A percentile compares a stretch with the other conserved stretches of the same genome.
phyloP scores from a whole-genome alignment of 2,113 vertebrate genomes.

The Echinops telfairi region DNA sequence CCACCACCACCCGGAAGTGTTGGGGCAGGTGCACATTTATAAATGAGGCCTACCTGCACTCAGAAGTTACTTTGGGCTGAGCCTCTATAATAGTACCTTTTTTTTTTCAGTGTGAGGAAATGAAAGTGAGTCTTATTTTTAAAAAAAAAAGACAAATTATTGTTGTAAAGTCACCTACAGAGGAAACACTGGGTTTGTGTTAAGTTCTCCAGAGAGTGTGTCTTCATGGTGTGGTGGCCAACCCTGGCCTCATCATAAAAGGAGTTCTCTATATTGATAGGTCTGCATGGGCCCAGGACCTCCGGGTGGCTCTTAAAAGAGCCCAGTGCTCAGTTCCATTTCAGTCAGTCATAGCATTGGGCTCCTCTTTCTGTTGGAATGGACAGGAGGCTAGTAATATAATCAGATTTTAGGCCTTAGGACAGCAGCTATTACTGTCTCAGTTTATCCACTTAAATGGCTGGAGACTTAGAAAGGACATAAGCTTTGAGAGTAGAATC shows the following conservation, averaged over 20 bases:
- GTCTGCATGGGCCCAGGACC: not conserved
- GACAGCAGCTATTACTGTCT: slow-evolving; percentile 29
- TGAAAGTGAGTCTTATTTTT: slow-evolving; percentile 23
- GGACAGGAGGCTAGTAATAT: not conserved
- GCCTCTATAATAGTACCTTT: not conserved
- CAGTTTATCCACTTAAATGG: not conserved
- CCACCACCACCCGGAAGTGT: not conserved
- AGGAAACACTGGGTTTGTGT: slow-evolving; percentile 37
- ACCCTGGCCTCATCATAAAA: not conserved
- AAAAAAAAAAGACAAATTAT: slow-evolving; percentile 49
- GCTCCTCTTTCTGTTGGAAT: not conserved
- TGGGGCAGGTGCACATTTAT: too few relatives aligned
- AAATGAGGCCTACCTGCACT: not conserved
- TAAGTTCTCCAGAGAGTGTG: not conserved
- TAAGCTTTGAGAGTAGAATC: slow-evolving; percentile 1
- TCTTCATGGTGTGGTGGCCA: too few relatives aligned
- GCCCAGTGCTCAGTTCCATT: not conserved
- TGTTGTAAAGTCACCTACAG: not conserved
- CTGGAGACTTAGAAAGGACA: not conserved
- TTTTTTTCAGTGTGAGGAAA: slow-evolving; percentile 65
- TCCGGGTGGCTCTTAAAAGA: not conserved
- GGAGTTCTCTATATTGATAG: not conserved
- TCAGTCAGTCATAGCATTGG: not conserved
- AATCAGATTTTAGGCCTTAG: slow-evolving; percentile 70
- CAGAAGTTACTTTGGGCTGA: not conserved